Evolutionary conservation across 2,113 vertebrate genomes (phyloP), one percentile per base, ranked within the genome.

Genomic region (Corvus hawaiiensis): DNA sequence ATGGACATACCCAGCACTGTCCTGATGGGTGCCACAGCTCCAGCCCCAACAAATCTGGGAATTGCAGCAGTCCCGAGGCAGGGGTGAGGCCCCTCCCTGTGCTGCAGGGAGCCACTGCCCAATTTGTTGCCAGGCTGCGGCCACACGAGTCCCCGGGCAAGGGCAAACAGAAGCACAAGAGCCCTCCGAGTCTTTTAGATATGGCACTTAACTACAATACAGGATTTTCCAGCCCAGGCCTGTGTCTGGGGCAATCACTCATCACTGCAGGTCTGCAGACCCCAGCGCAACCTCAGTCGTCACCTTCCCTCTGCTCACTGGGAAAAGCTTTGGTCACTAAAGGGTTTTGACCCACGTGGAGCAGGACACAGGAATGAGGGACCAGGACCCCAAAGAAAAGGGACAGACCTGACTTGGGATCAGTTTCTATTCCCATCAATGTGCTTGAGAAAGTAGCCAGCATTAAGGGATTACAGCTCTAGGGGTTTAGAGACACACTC

Each of bases 161-260:
- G 19, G 35, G 23, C 37, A 26, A 30, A 11, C 7, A 69, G 54
- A 52, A 11, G 3, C 2, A 11, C 11, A 24, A 32, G 55, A 88
- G 33, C 27, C 39, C 56, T 44, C 48, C 56, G 24, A 13, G 19
- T 1, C 16, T 22, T 61, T 64, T 4, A 14, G 6, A 20, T 12
- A 2, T 0, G 2, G 8, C 13, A 16, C 6, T 30, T 3, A 8
- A 18, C 18, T 9, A 1, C 13, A 37, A 8, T 0, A 9, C 0
- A 3, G 43, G 11, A 26, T 33, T 68, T 46, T 35, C 33, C 37
- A 49, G 30, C 19, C 18, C 39, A 22, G 55, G 12, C 19, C 23
- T 22, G 4, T 28, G 13, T 4, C 43, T 24, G 48, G 7, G 16
- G 9, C 37, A 90, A 10, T 12, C 46, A 51, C 33, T 14, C 37